Evolutionary conservation across 2,113 vertebrate genomes (phyloP).

Genomic region (Struthidea cinerea): DNA sequence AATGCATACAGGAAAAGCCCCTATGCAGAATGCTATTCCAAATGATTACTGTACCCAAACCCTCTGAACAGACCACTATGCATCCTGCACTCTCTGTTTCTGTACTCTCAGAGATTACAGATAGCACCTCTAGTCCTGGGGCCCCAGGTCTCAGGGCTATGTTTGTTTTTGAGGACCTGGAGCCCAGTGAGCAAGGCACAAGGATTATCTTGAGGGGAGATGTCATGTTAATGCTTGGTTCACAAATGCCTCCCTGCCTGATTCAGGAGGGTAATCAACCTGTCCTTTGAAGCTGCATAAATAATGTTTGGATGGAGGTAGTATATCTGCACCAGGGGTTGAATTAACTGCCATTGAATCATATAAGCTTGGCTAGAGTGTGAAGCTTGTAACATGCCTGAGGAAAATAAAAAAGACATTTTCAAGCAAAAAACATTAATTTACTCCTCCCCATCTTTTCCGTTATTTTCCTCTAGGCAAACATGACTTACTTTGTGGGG

Average conservation of each 20-base stretch:
- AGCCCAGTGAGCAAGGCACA: neutral
- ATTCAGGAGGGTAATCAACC: slow-evolving; percentile 64
- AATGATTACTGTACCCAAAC: neutral
- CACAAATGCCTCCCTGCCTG: neutral
- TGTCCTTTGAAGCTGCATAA: slow-evolving; percentile 51
- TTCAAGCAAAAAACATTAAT: slow-evolving; percentile 20
- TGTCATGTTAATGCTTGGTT: neutral
- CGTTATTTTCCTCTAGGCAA: slow-evolving; percentile 15
- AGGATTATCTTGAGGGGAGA: neutral
- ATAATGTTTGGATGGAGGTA: slow-evolving; percentile 46
- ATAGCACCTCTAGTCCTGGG: neutral
- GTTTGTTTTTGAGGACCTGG: neutral
- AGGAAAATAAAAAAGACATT: slow-evolving; percentile 49
- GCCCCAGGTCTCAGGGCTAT: neutral
- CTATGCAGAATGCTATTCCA: neutral
- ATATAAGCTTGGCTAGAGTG: slow-evolving; percentile 7
- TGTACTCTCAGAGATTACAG: neutral
- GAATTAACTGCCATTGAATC: slow-evolving; percentile 57
- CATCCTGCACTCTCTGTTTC: neutral
- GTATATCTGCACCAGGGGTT: slow-evolving; percentile 55
- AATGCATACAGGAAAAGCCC: neutral
- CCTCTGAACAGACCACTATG: fast-evolving
- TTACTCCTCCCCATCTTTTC: neutral
- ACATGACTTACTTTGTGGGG: neutral
- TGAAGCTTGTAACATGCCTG: slow-evolving; percentile 22